Evolutionary conservation across 2,797 vertebrate species (phyloP).

Genomic region (Ctenosaura bakeri): DNA sequence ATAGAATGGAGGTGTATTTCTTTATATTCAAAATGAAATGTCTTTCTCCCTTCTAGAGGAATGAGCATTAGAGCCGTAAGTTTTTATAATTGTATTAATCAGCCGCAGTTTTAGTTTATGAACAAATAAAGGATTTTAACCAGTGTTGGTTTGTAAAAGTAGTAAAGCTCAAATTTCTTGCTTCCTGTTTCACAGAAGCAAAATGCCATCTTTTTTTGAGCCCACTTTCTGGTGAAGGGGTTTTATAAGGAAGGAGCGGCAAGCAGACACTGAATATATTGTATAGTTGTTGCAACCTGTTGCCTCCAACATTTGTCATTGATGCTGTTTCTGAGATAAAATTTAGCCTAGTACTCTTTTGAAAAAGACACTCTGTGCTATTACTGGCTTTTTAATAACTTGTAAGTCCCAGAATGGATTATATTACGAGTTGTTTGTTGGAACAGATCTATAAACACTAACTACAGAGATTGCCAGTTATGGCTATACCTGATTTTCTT

Average conservation of each 20-base stretch:
- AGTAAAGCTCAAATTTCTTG: not conserved
- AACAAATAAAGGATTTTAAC: not conserved
- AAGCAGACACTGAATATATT: not conserved
- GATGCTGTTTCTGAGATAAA: not conserved
- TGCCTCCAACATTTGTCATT: not conserved
- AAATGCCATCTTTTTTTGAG: not conserved
- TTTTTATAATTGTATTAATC: not conserved
- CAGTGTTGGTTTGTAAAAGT: not conserved
- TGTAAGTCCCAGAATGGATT: not conserved
- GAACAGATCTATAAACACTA: not conserved
- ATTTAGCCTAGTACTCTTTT: not conserved
- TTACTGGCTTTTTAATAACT: not conserved
- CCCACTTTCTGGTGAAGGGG: not conserved
- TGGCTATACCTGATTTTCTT: not conserved
- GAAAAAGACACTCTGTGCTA: not conserved
- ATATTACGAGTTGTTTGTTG: not conserved
- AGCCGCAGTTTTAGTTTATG: not conserved
- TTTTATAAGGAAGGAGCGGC: not conserved
- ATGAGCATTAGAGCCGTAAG: not conserved
- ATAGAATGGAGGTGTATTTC: too few species aligned
- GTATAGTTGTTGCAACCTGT: not conserved
- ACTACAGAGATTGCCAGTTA: not conserved
- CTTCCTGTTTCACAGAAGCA: not conserved
- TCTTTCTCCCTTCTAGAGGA: not conserved
- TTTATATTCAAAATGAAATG: not conserved